Conservation (phyloP, 2,888 invertebrate genomes). For the Sabellastarte sp. region DNA sequence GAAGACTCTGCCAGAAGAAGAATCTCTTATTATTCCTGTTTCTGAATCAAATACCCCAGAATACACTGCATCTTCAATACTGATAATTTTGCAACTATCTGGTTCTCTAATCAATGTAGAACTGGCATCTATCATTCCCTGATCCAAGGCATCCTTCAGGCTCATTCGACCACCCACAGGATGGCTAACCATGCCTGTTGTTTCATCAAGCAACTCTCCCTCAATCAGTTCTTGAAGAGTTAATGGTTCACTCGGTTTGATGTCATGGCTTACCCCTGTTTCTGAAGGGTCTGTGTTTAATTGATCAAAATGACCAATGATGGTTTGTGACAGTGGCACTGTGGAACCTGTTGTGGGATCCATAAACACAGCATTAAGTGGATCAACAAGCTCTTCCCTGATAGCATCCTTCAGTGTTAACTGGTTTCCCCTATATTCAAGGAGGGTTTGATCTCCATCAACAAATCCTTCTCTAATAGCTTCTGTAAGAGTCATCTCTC, state of each 20-base stretch:
- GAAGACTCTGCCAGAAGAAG: slow-evolving; percentile 38
- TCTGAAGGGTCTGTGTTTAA: neutral
- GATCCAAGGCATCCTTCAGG: slow-evolving; percentile 67
- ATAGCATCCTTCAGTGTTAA: slow-evolving; percentile 74
- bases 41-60: slow-evolving; percentile 6
- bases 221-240: slow-evolving; percentile 19
- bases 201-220: slow-evolving; percentile 39
- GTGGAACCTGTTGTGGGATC: slow-evolving; percentile 61
- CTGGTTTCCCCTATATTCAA: slow-evolving; percentile 68
- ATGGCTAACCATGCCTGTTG: slow-evolving; percentile 10
- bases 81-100: slow-evolving; percentile 14
- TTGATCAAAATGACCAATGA: neutral
- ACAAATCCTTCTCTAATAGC: slow-evolving; percentile 61
- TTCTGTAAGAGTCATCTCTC: slow-evolving; percentile 75
- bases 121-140: slow-evolving; percentile 74
- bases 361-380: slow-evolving; percentile 68
- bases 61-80: slow-evolving; percentile 22
- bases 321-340: neutral
- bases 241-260: neutral
- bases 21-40: slow-evolving; percentile 33
- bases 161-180: neutral
- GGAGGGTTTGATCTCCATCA: slow-evolving; percentile 19
- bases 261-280: neutral
- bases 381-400: slow-evolving; percentile 83
- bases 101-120: slow-evolving; percentile 11